Evolutionary conservation across 2,113 vertebrate species (phyloP), one percentile per base, ranked within the genome.

Genomic region (Pagrus major): DNA sequence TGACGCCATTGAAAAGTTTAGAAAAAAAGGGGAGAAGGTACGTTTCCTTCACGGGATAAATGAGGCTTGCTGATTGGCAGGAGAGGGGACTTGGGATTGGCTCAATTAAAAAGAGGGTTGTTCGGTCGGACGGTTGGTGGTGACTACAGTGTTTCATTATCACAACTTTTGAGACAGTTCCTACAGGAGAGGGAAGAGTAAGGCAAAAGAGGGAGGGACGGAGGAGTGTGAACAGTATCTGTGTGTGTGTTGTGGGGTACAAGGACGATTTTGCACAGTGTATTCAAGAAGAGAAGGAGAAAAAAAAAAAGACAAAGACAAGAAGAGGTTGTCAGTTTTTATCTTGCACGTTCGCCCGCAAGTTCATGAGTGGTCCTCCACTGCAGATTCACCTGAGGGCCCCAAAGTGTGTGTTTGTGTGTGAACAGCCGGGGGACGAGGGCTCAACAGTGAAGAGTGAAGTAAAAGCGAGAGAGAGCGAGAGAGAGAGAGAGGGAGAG

Each of bases 1-100:
- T 90, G 81, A 92, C 90, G 47, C 87, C 80, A 91, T 84, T 84
- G 66, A 91, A 80, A 88, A 84, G 80, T 78, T 77, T 59, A 65
- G 63, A 80, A 87, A 91, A 89, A 72, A 76, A 54, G 60, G 23
- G 35, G 23, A 4, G 25, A 71, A 29, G 49, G 20, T 58, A 10
- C 4, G 12, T 35, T 58, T 44, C 35, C n/a, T 20, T 71, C 3
- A 10, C 7, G 23, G 55, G 46, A 56, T 5, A 59, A 71, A 59
- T 1, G 31, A 79, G 49, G 67, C 54, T n/a, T 84, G 39, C 12
- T 56, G 66, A 56, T 65, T 76, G 72, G 72, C 44, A 42, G 29
- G 20, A n/a, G 44, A 59, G n/a, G n/a, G 58, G 61, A 29, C 6
- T 69, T 35, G 46, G 76, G 71, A 54, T 54, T 3, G 73, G 80